These are phyloP conservation scores for Spondyliosoma cantharus DNA, from an alignment of 2,797 vertebrate species.

Conservation along the genomic window DNA sequence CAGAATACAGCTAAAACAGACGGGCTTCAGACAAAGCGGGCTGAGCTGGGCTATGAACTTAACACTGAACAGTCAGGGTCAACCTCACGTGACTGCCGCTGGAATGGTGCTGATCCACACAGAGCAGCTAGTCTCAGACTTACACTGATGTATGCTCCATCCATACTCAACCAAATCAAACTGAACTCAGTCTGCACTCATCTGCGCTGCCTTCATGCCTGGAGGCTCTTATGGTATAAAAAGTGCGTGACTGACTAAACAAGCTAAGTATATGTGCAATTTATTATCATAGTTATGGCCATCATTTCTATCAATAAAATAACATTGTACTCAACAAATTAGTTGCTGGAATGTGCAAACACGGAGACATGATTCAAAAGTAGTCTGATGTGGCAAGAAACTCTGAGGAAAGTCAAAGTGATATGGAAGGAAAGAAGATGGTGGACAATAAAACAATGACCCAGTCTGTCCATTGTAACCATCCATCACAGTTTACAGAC, in stretches of 20 bases:
- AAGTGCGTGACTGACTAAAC: background rate
- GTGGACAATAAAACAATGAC: background rate
- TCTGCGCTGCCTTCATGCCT: background rate
- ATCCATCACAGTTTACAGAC: background rate
- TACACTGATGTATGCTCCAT: background rate
- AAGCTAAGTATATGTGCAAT: background rate
- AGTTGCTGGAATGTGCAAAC: background rate
- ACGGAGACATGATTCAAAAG: background rate
- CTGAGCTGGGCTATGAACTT: background rate
- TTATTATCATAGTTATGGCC: background rate
- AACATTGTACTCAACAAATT: background rate
- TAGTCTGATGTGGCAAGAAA: background rate
- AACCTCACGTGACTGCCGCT: conserved; percentile 2
- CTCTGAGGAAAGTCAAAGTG: background rate
- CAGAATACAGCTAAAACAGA: background rate
- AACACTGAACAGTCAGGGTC: background rate
- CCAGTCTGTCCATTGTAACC: background rate
- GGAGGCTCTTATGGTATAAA: background rate
- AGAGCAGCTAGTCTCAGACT: conserved; percentile 17
- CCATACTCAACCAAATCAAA: conserved; percentile 28
- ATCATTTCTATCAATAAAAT: background rate
- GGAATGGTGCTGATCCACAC: conserved; percentile 11
- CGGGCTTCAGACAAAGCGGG: background rate
- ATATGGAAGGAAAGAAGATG: background rate
- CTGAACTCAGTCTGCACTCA: background rate